Evolutionary conservation across 2,113 vertebrate genomes (phyloP).

Genomic region (Andinoacara biseriatus): DNA sequence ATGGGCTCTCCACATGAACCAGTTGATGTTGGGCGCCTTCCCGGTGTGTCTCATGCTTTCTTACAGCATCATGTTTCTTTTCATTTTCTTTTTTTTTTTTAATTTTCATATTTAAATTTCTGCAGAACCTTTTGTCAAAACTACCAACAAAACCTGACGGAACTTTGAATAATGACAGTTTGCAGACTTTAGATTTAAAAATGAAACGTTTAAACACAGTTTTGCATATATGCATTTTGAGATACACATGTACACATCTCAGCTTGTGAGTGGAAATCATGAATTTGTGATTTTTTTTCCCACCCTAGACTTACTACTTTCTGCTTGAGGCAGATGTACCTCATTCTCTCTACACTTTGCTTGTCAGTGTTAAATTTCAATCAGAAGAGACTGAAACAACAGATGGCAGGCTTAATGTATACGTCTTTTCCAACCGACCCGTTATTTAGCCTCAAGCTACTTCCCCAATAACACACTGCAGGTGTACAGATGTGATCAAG

Average conservation of each 20-base stretch:
- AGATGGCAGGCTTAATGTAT: constrained; percentile 46
- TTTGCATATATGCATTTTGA: background rate
- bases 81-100: background rate
- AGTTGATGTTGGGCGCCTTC: background rate
- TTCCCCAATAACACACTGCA: background rate
- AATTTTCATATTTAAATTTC: background rate
- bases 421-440: constrained; percentile 24
- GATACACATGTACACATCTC: background rate
- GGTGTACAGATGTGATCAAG: background rate
- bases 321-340: constrained; percentile 22
- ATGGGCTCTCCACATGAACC: background rate
- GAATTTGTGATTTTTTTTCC: background rate
- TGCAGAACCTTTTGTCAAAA: background rate
- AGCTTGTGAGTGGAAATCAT: constrained; percentile 1
- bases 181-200: background rate
- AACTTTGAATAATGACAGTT: background rate
- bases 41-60: background rate
- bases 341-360: background rate
- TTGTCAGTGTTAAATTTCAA: constrained; percentile 36
- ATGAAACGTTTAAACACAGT: background rate
- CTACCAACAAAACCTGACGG: background rate
- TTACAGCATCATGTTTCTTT: background rate
- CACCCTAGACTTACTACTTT: background rate
- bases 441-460: constrained; percentile 1
- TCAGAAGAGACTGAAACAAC: constrained; percentile 12